Conservation (phyloP, 2,797 vertebrate genomes). For the Petrocephalus sullivani region DNA sequence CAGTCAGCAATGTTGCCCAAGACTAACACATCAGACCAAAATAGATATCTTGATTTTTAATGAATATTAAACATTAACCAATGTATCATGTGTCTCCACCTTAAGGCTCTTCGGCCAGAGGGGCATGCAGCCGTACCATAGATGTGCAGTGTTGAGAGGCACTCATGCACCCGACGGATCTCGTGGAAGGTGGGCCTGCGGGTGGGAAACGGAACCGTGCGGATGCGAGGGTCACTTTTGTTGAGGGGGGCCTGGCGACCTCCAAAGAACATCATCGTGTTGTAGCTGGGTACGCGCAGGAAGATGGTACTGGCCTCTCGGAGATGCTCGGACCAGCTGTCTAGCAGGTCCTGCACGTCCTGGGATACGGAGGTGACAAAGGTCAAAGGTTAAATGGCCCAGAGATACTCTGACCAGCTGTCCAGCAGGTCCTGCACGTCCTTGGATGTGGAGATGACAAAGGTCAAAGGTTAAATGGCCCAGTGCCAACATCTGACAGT, state of each 20-base stretch:
- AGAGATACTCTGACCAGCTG: conserved; percentile 71
- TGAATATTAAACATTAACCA: background rate
- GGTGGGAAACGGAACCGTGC: conserved; percentile 76
- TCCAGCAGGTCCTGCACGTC: conserved; percentile 66
- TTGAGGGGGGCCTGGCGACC: conserved; percentile 63
- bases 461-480: background rate
- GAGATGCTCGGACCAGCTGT: conserved; percentile 71
- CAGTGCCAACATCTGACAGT: background rate
- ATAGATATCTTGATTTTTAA: background rate
- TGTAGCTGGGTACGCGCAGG: conserved; percentile 72
- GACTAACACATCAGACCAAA: background rate
- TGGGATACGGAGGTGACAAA: conserved; percentile 42
- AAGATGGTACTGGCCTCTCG: conserved; percentile 72
- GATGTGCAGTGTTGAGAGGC: conserved; percentile 71
- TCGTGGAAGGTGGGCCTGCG: conserved; percentile 87
- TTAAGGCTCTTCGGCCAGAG: background rate
- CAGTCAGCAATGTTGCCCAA: background rate
- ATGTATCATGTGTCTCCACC: background rate
- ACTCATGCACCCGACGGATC: conserved; percentile 67
- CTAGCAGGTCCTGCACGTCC: conserved; percentile 84
- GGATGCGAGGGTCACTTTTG: conserved; percentile 69
- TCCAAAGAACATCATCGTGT: conserved; percentile 70
- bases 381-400: background rate
- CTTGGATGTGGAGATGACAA: conserved; percentile 51
- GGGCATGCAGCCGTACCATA: conserved; percentile 61